Percentiles rank a stretch among this genome's conserved stretches.
Evolutionary conservation across 2,797 vertebrate genomes (phyloP).

Genomic region (Lacerta viridis): DNA sequence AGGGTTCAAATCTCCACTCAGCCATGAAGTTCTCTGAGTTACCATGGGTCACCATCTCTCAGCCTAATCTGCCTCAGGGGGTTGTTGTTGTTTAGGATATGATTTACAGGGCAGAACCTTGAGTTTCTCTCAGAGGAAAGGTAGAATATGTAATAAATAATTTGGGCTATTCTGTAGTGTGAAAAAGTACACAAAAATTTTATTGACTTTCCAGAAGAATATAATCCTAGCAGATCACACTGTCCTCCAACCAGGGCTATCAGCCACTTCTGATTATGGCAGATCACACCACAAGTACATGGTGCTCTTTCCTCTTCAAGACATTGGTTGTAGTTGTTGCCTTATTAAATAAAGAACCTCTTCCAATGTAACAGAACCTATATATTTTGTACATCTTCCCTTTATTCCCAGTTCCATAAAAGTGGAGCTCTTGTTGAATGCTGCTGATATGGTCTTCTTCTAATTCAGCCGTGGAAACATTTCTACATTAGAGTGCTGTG

Average conservation of each 20-base stretch:
- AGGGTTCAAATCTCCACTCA: too few species aligned
- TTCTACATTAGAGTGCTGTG: not conserved
- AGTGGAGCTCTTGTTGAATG: not conserved
- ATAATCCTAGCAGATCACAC: not conserved
- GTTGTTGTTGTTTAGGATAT: too few species aligned
- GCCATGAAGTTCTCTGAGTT: too few species aligned
- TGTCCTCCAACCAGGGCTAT: not conserved
- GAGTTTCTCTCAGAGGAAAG: too few species aligned
- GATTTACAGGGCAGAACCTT: too few species aligned
- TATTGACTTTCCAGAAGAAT: not conserved
- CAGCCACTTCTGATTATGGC: not conserved
- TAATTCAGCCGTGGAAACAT: not conserved
- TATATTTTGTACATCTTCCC: not conserved
- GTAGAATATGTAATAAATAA: too few species aligned
- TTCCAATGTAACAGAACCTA: not conserved
- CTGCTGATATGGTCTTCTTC: not conserved
- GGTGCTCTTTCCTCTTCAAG: not conserved
- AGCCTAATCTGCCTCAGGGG: too few species aligned
- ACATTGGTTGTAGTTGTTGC: not conserved
- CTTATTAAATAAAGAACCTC: not conserved
- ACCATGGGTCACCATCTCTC: too few species aligned
- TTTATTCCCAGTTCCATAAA: not conserved
- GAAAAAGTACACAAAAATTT: not conserved
- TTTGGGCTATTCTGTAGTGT: not conserved
- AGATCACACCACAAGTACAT: not conserved